phyloP scores from a whole-genome alignment of 2,113 vertebrate genomes.

The Phoxinus phoxinus region DNA sequence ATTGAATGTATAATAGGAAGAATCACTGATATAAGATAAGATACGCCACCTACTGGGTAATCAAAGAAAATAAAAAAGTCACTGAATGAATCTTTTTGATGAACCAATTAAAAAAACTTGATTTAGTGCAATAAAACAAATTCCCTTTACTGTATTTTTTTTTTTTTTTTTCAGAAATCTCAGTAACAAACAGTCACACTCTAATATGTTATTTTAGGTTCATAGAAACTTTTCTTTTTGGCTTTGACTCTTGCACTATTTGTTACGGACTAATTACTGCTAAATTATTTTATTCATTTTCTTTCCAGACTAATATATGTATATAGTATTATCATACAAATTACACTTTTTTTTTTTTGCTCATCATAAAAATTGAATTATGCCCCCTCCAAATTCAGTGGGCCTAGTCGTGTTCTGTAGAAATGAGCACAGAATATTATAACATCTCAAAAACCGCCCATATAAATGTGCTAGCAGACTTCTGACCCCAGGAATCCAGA shows the following conservation, averaged over 20 bases:
- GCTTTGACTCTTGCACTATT: too few species aligned
- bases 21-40: too few species aligned
- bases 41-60: too few species aligned
- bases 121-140: neutral
- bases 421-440: neutral
- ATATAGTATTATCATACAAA: too few species aligned
- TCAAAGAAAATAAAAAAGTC: too few species aligned
- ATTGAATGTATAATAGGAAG: neutral
- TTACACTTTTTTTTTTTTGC: neutral
- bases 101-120: neutral
- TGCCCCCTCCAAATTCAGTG: neutral
- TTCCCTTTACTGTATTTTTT: neutral
- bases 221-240: too few species aligned
- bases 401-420: neutral
- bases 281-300: too few species aligned
- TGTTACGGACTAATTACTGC: too few species aligned
- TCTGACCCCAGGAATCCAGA: neutral
- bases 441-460: neutral
- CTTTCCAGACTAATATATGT: too few species aligned
- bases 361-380: neutral
- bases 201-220: too few species aligned
- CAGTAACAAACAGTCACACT: neutral
- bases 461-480: neutral
- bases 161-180: too few species aligned
- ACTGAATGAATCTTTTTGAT: neutral